Evolutionary conservation across 2,888 invertebrate genomes (phyloP).

Genomic region (Plebejus melissa): DNA sequence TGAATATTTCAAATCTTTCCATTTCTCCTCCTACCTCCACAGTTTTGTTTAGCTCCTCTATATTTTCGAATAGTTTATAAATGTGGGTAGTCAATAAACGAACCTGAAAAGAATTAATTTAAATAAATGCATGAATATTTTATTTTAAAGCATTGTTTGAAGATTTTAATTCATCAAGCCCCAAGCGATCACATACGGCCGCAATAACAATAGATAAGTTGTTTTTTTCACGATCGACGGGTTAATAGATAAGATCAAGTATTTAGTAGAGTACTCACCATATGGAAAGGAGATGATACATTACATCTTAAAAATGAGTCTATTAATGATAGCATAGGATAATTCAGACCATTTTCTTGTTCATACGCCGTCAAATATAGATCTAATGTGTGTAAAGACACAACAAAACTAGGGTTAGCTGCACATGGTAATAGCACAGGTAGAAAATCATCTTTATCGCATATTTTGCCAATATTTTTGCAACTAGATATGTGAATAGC

Average conservation of each 20-base stretch:
- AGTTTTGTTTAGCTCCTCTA: slow-evolving; percentile 69
- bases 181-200: too few relatives aligned
- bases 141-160: neutral
- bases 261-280: slow-evolving; percentile 66
- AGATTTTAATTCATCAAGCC: too few relatives aligned
- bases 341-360: slow-evolving; percentile 62
- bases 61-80: slow-evolving; percentile 82
- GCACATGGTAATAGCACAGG: slow-evolving; percentile 67
- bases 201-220: too few relatives aligned
- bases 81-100: slow-evolving; percentile 86
- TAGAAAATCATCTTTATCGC: slow-evolving; percentile 61
- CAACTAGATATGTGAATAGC: slow-evolving; percentile 76
- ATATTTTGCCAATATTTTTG: slow-evolving; percentile 66
- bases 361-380: slow-evolving; percentile 74
- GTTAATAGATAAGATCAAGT: neutral
- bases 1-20: slow-evolving; percentile 81
- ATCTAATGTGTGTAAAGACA: slow-evolving; percentile 75
- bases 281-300: slow-evolving; percentile 83
- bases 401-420: slow-evolving; percentile 64
- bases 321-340: slow-evolving; percentile 64
- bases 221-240: too few relatives aligned
- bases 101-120: slow-evolving; percentile 67
- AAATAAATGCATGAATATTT: neutral
- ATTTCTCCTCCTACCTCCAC: slow-evolving; percentile 49
- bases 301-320: slow-evolving; percentile 79